Evolutionary conservation across 2,888 invertebrate species (phyloP).

Genomic region (Syrphus vitripennis): DNA sequence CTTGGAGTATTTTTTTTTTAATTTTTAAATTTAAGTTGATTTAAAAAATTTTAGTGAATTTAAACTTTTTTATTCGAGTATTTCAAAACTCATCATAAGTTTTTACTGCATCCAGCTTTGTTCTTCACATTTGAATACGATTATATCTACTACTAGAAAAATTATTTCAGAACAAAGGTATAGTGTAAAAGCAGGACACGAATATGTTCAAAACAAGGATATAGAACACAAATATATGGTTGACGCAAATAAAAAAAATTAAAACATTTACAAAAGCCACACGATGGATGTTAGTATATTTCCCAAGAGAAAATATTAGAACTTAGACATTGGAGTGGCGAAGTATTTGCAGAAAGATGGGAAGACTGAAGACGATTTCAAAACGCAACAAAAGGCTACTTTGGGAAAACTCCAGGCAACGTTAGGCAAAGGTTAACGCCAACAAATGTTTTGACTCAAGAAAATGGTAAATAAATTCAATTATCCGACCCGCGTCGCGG

Average conservation of each 20-base stretch:
- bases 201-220: background rate
- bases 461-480: conserved; percentile 62
- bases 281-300: conserved; percentile 58
- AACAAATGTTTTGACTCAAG: background rate
- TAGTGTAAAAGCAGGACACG: conserved; percentile 47
- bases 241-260: background rate
- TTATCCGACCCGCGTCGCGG: conserved; percentile 36
- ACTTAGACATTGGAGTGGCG: conserved; percentile 12
- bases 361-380: conserved; percentile 60
- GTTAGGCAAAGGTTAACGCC: background rate
- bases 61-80: background rate
- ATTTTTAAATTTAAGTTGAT: too few relatives aligned
- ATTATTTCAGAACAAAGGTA: conserved; percentile 55
- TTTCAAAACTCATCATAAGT: background rate
- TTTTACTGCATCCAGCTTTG: background rate
- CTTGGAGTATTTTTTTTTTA: too few relatives aligned
- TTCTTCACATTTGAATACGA: background rate
- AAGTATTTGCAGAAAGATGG: background rate
- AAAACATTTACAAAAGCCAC: conserved; percentile 45
- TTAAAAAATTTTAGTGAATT: background rate
- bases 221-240: background rate
- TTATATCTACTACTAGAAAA: background rate
- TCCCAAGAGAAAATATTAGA: conserved; percentile 64
- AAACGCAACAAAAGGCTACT: conserved; percentile 68
- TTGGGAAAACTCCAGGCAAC: conserved; percentile 64